These are phyloP conservation scores for Ptychadena robeensis DNA, from an alignment of 2,797 vertebrate genomes.

Conservation along the genomic window DNA sequence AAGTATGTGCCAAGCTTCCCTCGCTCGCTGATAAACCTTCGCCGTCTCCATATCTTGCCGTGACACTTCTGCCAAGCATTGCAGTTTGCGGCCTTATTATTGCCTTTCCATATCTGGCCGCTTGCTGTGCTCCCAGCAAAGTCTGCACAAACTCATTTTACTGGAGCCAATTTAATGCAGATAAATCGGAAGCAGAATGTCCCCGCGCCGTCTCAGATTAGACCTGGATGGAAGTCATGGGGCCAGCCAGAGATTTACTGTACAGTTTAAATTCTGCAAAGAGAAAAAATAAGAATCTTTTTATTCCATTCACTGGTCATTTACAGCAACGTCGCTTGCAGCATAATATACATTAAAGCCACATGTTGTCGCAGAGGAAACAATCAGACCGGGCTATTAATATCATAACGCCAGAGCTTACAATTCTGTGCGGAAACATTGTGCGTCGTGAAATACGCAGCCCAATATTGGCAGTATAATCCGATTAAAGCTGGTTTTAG, in stretches of 20 bases:
- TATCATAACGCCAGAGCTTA: not conserved
- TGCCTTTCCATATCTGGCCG: conserved; percentile 45
- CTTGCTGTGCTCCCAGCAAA: conserved; percentile 46
- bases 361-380: no score
- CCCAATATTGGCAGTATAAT: not conserved
- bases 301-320: conserved; percentile 10
- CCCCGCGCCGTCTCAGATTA: conserved; percentile 44
- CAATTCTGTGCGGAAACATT: not conserved
- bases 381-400: not conserved
- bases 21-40: conserved; percentile 30
- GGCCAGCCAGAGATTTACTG: conserved; percentile 20
- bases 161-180: conserved; percentile 57
- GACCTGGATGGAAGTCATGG: conserved; percentile 4
- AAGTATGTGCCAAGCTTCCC: conserved; percentile 15
- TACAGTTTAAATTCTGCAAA: conserved; percentile 25
- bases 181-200: conserved; percentile 50
- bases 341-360: not conserved
- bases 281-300: conserved; percentile 14
- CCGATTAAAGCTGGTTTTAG: not conserved
- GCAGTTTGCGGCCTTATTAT: conserved; percentile 52
- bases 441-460: not conserved
- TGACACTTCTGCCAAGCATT: conserved; percentile 54
- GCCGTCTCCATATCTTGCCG: conserved; percentile 23
- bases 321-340: not conserved
- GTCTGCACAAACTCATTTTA: conserved; percentile 55